phyloP scores from a whole-genome alignment of 1,140 invertebrate species.

The Euura saliciscinereae region DNA sequence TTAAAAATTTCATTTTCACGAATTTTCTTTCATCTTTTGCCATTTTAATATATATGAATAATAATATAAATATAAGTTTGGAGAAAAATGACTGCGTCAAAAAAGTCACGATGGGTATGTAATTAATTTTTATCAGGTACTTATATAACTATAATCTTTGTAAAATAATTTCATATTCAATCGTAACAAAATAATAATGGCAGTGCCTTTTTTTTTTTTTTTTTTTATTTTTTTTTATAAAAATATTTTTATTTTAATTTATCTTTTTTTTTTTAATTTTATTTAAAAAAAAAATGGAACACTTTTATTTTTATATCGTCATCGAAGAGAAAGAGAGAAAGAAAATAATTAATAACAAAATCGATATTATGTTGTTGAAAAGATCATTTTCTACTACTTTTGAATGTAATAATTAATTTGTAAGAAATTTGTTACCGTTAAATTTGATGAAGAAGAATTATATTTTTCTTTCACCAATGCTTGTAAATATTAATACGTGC shows the following conservation, averaged over 20 bases:
- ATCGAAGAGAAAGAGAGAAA: slow-evolving; percentile 1
- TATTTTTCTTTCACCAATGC: background rate
- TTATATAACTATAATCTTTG: background rate
- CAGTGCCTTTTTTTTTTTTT: slow-evolving; percentile 13
- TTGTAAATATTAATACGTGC: background rate
- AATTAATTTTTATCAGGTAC: background rate
- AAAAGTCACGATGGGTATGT: background rate
- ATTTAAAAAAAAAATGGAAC: no score
- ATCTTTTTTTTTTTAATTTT: no score
- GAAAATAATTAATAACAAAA: slow-evolving; percentile 12
- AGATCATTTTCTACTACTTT: no score
- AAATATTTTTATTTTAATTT: no score
- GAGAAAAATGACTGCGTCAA: background rate
- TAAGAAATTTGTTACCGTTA: slow-evolving; percentile 9
- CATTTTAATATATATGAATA: no score
- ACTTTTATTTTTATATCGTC: background rate
- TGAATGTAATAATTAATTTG: background rate
- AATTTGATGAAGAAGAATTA: background rate
- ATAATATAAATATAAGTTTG: no score
- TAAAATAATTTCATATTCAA: background rate
- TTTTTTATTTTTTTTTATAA: no score
- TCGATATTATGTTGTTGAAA: no score
- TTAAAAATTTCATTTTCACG: no score
- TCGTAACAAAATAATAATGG: background rate
- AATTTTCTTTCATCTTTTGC: no score